Evolutionary conservation across 92 coral and sea anemone genomes (phyloP), one percentile per base, ranked within the genome.

Genomic region (Siderastrea radians): DNA sequence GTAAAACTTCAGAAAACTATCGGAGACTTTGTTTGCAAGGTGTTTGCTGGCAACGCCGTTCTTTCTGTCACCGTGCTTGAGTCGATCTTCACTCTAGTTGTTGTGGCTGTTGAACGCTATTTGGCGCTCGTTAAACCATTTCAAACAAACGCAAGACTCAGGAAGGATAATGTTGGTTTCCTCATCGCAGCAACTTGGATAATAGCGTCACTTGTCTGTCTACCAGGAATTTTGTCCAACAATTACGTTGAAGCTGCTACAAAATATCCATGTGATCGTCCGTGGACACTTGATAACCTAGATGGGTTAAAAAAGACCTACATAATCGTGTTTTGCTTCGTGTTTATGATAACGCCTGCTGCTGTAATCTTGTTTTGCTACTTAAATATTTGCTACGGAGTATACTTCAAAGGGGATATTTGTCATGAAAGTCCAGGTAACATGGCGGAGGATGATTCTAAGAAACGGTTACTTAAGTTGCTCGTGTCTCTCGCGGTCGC

Each of bases 21-120:
- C 38, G 38, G 38, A 26, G 38, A 26, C 38, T 26, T 26, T 26
- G 38, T 26, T 26, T 26, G 38, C 38, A 26, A 26, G 38, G 38
- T 26, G 38, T 26, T 89, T 50, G 86, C 88, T 4, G 92, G 92
- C 2, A 89, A 89, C 54, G 92, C 67, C 1, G 75, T 89, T 26
- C 61, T 81, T 16, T 74, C 92, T 47, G 77, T 82, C 0, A 77
- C 92, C 8, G 71, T 83, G 1, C 74, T 76, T 3, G 92, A 68
- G 79, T 75, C 87, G 2, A 84, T 72, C 66, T 57, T 69, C 10
- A 82, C 53, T 1, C 17, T 82, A 64, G 53, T 60, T 6, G 77
- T 82, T 4, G 14, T 53, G 68, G 11, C 67, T 26, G 38, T 26
- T 26, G 38, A 26, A 26, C 38, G 38, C 38, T 26, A 26, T 26